Evolutionary conservation across 2,797 vertebrate species (phyloP).

Genomic region (Chaenodraco wilsoni): DNA sequence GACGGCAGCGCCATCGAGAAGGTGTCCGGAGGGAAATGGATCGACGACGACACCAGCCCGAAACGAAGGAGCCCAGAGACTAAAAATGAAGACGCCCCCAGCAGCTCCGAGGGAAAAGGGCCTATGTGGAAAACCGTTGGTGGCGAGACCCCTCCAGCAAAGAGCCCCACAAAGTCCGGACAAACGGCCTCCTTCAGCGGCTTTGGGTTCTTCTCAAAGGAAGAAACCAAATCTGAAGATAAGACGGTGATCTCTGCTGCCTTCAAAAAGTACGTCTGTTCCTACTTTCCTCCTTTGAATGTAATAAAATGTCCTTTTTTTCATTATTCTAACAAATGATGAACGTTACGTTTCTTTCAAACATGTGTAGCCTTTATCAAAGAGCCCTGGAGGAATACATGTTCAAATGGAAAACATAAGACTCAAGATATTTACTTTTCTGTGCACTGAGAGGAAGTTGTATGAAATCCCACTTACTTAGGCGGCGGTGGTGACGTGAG

Average conservation of each 20-base stretch:
- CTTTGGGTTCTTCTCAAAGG: constrained; percentile 86
- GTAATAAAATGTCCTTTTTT: constrained; percentile 20
- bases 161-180: constrained; percentile 85
- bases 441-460: constrained; percentile 70
- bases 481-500: constrained; percentile 77
- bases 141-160: constrained; percentile 50
- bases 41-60: constrained; percentile 87
- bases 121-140: constrained; percentile 87
- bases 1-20: constrained; percentile 85
- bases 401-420: constrained; percentile 75
- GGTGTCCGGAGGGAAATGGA: constrained; percentile 86
- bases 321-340: constrained; percentile 49
- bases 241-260: constrained; percentile 80
- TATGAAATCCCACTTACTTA: constrained; percentile 78
- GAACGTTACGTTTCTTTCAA: constrained; percentile 78
- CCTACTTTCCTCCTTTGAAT: constrained; percentile 2
- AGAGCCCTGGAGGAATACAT: constrained; percentile 80
- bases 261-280: constrained; percentile 84
- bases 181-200: constrained; percentile 71
- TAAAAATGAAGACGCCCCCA: constrained; percentile 53
- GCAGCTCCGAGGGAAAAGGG: constrained; percentile 73
- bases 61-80: constrained; percentile 76
- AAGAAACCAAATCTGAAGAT: constrained; percentile 75
- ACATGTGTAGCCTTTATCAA: constrained; percentile 80
- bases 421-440: constrained; percentile 69